phyloP scores from a whole-genome alignment of 2,797 vertebrate genomes.

The Notolabrus celidotus region DNA sequence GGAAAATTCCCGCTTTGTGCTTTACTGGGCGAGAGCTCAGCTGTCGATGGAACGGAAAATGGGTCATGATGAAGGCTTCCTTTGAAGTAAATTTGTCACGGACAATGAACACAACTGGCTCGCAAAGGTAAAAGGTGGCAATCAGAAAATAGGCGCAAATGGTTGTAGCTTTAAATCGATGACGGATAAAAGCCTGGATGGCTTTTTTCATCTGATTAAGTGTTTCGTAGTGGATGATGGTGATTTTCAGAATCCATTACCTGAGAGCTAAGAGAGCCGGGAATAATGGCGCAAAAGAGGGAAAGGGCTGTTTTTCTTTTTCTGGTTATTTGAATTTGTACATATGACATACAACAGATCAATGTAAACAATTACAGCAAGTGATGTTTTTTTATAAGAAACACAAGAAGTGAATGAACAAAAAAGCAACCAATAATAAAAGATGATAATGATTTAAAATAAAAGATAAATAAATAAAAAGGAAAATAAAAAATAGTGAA shows the following conservation, averaged over 20 bases:
- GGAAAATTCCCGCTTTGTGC: conserved; percentile 67
- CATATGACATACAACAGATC: no score
- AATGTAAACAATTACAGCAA: no score
- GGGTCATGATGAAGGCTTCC: conserved; percentile 69
- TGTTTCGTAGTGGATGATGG: conserved; percentile 53
- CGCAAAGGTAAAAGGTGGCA: conserved; percentile 71
- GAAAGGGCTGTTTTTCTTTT: background rate
- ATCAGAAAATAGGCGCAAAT: conserved; percentile 68
- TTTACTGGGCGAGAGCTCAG: conserved; percentile 66
- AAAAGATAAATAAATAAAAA: no score
- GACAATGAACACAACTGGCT: conserved; percentile 65
- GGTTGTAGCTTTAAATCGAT: conserved; percentile 65
- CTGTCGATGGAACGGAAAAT: conserved; percentile 74
- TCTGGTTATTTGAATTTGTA: no score
- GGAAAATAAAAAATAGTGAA: no score
- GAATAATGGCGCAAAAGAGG: conserved; percentile 17
- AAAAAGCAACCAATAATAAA: no score
- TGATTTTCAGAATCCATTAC: conserved; percentile 54
- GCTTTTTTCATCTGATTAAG: conserved; percentile 60
- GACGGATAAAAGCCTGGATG: conserved; percentile 64
- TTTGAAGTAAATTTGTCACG: conserved; percentile 78
- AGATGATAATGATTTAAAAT: no score
- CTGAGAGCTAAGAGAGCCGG: conserved; percentile 37
- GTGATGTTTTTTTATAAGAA: no score
- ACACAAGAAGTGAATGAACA: no score